A percentile compares a stretch with the other conserved stretches of the same genome.
phyloP scores from a whole-genome alignment of 2,797 vertebrate genomes.

The Cephalopachus bancanus region DNA sequence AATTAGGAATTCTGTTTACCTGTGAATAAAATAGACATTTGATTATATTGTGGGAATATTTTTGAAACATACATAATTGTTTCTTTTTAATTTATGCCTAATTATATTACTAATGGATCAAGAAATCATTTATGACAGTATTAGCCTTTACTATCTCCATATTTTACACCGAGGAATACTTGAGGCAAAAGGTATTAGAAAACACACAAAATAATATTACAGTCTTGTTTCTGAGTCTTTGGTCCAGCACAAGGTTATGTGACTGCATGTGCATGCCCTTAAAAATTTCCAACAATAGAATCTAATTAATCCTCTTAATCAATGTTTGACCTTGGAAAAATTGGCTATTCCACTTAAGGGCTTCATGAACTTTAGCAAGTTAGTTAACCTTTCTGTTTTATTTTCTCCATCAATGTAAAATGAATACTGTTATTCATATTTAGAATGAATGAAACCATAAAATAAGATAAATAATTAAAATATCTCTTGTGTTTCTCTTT shows the following conservation, averaged over 20 bases:
- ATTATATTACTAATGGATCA: slow-evolving; percentile 55
- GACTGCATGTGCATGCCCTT: not conserved
- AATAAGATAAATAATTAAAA: slow-evolving; percentile 19
- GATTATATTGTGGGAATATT: not conserved
- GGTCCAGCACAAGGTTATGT: not conserved
- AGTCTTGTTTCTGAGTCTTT: not conserved
- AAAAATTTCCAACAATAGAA: slow-evolving; percentile 12
- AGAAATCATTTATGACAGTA: not conserved
- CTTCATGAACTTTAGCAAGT: not conserved
- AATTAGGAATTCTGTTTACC: slow-evolving; percentile 39
- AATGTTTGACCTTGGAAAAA: not conserved
- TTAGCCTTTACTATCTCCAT: not conserved
- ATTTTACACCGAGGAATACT: slow-evolving; percentile 34
- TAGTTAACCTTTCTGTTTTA: not conserved
- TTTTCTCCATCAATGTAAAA: slow-evolving; percentile 49
- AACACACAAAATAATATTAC: not conserved
- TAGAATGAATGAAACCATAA: not conserved
- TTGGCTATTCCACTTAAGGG: not conserved
- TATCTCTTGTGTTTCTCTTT: not conserved
- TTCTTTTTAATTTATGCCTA: not conserved
- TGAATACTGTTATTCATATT: not conserved
- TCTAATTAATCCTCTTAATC: slow-evolving; percentile 38
- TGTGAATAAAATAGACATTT: slow-evolving; percentile 1
- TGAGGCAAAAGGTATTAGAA: not conserved
- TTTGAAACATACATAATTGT: slow-evolving; percentile 6